A percentile compares a stretch with the other conserved stretches of the same genome.
Evolutionary conservation across 2,888 invertebrate genomes (phyloP).

Genomic region (Chrysodeixis includens): DNA sequence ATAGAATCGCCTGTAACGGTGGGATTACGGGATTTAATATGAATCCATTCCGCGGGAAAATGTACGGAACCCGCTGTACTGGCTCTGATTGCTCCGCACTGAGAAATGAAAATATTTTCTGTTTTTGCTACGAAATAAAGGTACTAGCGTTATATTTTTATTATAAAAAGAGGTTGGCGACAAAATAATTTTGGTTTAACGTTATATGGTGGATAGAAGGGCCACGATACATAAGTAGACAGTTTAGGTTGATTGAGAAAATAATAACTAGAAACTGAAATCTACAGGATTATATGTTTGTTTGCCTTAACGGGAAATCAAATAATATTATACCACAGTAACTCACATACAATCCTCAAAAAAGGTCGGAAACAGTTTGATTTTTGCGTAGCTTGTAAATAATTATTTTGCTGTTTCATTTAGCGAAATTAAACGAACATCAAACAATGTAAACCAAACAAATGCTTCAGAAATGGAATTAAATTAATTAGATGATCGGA

Average conservation of each 20-base stretch:
- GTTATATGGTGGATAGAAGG: too few species aligned
- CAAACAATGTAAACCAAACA: slow-evolving; percentile 10
- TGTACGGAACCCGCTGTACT: slow-evolving; percentile 24
- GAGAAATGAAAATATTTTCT: background rate
- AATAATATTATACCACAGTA: too few species aligned
- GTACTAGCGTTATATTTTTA: background rate
- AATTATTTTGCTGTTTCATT: background rate
- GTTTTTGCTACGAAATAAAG: background rate
- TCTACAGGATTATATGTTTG: too few species aligned
- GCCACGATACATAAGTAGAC: too few species aligned
- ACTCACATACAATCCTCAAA: too few species aligned
- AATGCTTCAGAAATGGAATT: slow-evolving; percentile 14
- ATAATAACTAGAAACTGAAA: too few species aligned
- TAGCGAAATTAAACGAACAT: slow-evolving; percentile 24
- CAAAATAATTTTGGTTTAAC: background rate
- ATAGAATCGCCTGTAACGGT: slow-evolving; percentile 31
- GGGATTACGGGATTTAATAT: slow-evolving; percentile 41
- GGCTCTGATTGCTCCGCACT: slow-evolving; percentile 11
- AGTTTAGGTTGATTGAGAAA: too few species aligned
- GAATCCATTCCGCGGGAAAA: slow-evolving; percentile 5
- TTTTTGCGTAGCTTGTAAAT: too few species aligned
- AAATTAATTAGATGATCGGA: slow-evolving; percentile 21
- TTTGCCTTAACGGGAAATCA: too few species aligned
- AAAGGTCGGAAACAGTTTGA: too few species aligned
- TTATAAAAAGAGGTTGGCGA: background rate